phyloP scores from a whole-genome alignment of 2,797 vertebrate species.

The Ctenopoma kingsleyae region DNA sequence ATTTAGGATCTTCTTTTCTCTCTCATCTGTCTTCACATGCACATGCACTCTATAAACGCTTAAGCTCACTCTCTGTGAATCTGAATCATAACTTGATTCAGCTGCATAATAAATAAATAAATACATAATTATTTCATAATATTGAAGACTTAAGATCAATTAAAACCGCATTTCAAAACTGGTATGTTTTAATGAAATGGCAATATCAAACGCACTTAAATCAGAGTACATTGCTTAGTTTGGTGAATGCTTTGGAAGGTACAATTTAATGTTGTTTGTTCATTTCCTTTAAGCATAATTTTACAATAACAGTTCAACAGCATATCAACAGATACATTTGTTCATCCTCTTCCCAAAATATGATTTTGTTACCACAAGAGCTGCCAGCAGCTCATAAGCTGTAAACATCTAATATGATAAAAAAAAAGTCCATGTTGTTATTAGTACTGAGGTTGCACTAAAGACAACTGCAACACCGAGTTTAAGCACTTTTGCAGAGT shows the following conservation, averaged over 20 bases:
- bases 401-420: constrained; percentile 16
- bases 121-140: not conserved
- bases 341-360: constrained; percentile 10
- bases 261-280: constrained; percentile 1
- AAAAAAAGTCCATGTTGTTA: constrained; percentile 20
- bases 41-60: not conserved
- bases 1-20: constrained; percentile 4
- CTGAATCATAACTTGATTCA: not conserved
- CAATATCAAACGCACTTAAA: not conserved
- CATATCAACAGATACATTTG: not conserved
- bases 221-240: not conserved
- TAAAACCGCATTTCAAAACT: not conserved
- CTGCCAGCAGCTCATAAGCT: constrained; percentile 1
- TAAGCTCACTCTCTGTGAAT: not conserved
- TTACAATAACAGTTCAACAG: constrained; percentile 2
- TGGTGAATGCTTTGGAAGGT: not conserved
- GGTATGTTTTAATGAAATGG: not conserved
- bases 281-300: constrained; percentile 6
- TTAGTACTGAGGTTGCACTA: constrained; percentile 10
- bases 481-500: not conserved
- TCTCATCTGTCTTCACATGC: not conserved
- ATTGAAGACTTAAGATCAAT: not conserved
- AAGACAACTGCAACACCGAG: constrained; percentile 16
- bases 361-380: constrained; percentile 9
- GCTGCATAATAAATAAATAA: not conserved